phyloP scores from a whole-genome alignment of 2,113 vertebrate species.

The Vanacampus margaritifer region DNA sequence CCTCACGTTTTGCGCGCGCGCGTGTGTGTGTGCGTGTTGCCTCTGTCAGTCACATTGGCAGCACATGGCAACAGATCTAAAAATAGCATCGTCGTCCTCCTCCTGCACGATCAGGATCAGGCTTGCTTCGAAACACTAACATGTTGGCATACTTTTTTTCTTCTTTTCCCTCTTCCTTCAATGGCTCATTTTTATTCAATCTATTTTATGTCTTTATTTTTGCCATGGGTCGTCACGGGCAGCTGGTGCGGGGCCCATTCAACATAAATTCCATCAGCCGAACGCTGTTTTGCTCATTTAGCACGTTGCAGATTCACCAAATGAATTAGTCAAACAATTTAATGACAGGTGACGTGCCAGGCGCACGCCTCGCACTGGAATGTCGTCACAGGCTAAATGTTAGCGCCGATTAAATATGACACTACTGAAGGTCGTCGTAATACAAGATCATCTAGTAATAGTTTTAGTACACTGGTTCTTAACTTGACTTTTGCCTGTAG shows the following conservation, averaged over 20 bases:
- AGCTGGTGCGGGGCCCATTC: too few relatives aligned
- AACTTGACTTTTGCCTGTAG: too few relatives aligned
- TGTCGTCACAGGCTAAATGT: not conserved
- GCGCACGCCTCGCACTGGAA: not conserved
- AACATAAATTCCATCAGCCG: not conserved
- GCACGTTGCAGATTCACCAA: not conserved
- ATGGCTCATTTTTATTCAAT: not conserved
- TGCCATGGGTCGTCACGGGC: not conserved
- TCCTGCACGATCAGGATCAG: conserved; percentile 51
- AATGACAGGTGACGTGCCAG: not conserved
- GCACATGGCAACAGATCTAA: conserved; percentile 78
- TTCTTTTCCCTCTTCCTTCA: not conserved
- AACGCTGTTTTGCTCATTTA: not conserved
- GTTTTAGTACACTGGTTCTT: not conserved
- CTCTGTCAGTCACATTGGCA: conserved; percentile 58
- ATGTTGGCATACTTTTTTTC: not conserved
- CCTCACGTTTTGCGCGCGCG: conserved; percentile 18
- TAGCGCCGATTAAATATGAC: too few relatives aligned
- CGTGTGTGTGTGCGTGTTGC: conserved; percentile 21
- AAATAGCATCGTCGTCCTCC: conserved; percentile 66
- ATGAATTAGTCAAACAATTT: not conserved
- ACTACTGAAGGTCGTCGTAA: too few relatives aligned
- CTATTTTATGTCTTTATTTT: not conserved
- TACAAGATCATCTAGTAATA: too few relatives aligned
- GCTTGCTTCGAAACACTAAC: conserved; percentile 40